Base-by-base conservation (phyloP, 2,113 vertebrate species). In the Rhea pennata region DNA sequence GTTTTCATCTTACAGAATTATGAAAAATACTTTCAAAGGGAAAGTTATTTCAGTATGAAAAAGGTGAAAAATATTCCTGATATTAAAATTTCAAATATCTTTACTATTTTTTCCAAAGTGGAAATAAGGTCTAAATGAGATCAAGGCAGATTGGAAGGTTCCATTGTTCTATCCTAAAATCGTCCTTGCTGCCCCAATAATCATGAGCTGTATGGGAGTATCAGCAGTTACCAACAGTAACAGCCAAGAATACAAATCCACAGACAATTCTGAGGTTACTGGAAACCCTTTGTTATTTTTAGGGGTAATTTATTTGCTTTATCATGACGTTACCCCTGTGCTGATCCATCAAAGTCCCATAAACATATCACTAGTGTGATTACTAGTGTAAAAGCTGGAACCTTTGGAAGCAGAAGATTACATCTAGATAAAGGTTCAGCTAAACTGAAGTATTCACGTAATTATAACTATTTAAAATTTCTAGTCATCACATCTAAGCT, bases 131-230 rank as follows among this genome's bases (percentile, higher is more conserved):
- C 23, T 66, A 48, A 74, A 33, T 2, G 1, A 23, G 59, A 61
- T 44, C 10, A 51, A 8, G 0, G 0, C 69, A 59, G 36, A 33
- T 3, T 24, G 17, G 17, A 58, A 7, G 8, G 1, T 82, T 91
- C 31, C 87, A 23, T 42, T 46, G 3, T 40, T 85, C 31, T 76
- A 8, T 31, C 24, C 13, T 64, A 27, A 29, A 6, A 67, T 44
- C 9, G 12, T 40, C 10, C 40, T 67, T 36, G 21, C 1, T 1
- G 15, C 24, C 6, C 54, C 64, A 40, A 33, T 33, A 85, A 27
- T 22, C 15, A 51, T 27, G 27, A 76, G n/a, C 27, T 64, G 8
- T 36, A 27, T 54, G 39, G 29, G n/a, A 87, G 11, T n/a, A 24
- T 31, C 22, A 48, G 62, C 56, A 46, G 12, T 10, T 33, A 46